phyloP scores from a whole-genome alignment of 2,797 vertebrate species.

The Tokudaia tokunoshimensis region DNA sequence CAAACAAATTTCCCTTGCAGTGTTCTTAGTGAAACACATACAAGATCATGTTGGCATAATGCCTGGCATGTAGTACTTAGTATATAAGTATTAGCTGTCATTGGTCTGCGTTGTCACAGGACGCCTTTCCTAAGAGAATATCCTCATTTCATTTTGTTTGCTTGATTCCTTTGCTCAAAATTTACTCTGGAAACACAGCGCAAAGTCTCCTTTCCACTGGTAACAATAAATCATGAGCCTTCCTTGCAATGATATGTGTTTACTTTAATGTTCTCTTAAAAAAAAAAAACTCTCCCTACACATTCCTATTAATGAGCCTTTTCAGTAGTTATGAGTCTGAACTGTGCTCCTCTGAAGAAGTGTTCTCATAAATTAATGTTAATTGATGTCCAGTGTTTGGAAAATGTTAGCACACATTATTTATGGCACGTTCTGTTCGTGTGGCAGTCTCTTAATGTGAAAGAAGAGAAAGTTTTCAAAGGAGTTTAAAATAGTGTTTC shows the following conservation, averaged over 20 bases:
- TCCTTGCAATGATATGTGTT: constrained; percentile 74
- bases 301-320: constrained; percentile 66
- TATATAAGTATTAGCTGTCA: not conserved
- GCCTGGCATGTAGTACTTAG: accelerated
- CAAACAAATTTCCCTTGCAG: not conserved
- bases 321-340: constrained; percentile 72
- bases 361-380: constrained; percentile 83
- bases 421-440: constrained; percentile 77
- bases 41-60: not conserved
- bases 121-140: constrained; percentile 5
- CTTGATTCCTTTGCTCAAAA: constrained; percentile 72
- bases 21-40: not conserved
- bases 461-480: constrained; percentile 64
- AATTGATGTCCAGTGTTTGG: constrained; percentile 81
- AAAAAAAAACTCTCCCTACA: constrained; percentile 45
- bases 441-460: constrained; percentile 76
- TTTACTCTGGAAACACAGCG: constrained; percentile 68
- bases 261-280: constrained; percentile 66
- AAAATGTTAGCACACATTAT: constrained; percentile 80
- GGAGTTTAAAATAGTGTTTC: constrained; percentile 66
- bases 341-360: constrained; percentile 66
- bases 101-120: not conserved
- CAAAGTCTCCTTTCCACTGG: constrained; percentile 63
- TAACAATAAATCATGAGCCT: constrained; percentile 55
- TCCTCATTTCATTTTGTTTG: constrained; percentile 64